Percentiles rank a stretch among this genome's conserved stretches.
phyloP scores from a whole-genome alignment of 2,888 invertebrate species.

The Tenthredo amoena region DNA sequence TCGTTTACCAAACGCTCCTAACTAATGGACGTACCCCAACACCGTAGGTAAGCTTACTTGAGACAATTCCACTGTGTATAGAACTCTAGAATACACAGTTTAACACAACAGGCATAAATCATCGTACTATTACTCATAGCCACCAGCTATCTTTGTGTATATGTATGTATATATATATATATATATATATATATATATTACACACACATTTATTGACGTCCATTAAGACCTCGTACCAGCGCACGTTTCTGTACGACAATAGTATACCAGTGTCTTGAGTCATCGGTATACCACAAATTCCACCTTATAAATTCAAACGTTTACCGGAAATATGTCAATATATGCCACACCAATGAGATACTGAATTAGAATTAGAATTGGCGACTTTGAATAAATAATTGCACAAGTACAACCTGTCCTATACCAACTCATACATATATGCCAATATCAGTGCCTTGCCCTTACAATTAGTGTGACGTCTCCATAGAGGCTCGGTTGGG shows the following conservation, averaged over 20 bases:
- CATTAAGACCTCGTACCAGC: constrained; percentile 30
- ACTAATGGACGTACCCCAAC: constrained; percentile 17
- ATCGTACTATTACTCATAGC: constrained; percentile 20
- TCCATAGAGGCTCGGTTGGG: constrained; percentile 4
- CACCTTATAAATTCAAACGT: background rate
- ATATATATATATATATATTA: background rate
- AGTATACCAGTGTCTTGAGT: background rate
- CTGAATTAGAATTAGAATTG: background rate
- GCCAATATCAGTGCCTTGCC: background rate
- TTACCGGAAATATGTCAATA: constrained; percentile 8
- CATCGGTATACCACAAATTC: constrained; percentile 1
- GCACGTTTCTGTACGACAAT: constrained; percentile 27
- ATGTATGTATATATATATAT: background rate
- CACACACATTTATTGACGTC: constrained; percentile 25
- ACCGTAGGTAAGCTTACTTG: constrained; percentile 22
- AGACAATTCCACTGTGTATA: constrained; percentile 16
- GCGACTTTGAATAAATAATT: constrained; percentile 10
- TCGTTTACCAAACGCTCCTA: constrained; percentile 32
- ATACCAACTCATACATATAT: background rate
- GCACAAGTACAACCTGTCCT: background rate
- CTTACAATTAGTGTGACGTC: constrained; percentile 18
- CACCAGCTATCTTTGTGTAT: background rate
- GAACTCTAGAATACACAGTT: constrained; percentile 38
- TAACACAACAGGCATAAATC: constrained; percentile 42
- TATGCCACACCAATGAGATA: background rate